These are phyloP conservation scores for Amphipoea oculea DNA, from an alignment of 2,888 invertebrate species.

Conservation along the genomic window DNA sequence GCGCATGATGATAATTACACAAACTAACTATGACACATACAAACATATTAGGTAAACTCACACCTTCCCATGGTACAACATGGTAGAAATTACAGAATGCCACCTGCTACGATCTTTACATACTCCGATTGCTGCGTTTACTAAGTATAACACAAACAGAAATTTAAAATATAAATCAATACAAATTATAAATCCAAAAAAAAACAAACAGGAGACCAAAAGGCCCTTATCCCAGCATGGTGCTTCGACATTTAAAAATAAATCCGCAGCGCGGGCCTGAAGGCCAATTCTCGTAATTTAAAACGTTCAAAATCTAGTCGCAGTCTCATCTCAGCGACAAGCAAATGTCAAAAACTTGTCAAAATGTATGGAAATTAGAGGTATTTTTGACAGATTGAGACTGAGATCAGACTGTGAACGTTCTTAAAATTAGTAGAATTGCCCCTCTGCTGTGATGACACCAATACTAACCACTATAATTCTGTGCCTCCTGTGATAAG, in stretches of 20 bases:
- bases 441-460: too few species aligned
- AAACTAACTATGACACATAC: background rate
- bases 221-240: background rate
- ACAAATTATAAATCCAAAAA: background rate
- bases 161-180: background rate
- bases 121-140: background rate
- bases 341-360: too few species aligned
- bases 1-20: background rate
- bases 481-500: too few species aligned
- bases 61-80: background rate
- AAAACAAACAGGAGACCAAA: background rate
- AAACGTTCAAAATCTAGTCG: too few species aligned
- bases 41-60: background rate
- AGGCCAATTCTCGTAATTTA: too few species aligned
- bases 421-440: too few species aligned
- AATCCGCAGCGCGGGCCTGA: background rate
- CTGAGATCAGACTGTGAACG: too few species aligned
- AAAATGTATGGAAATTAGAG: too few species aligned
- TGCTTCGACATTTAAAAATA: background rate
- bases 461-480: too few species aligned
- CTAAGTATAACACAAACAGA: background rate
- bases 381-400: too few species aligned
- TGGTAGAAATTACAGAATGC: background rate
- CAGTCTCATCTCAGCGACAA: too few species aligned
- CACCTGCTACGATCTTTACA: background rate